Evolutionary conservation across 2,888 invertebrate species (phyloP).

Genomic region (Amphipyra tragopoginis): DNA sequence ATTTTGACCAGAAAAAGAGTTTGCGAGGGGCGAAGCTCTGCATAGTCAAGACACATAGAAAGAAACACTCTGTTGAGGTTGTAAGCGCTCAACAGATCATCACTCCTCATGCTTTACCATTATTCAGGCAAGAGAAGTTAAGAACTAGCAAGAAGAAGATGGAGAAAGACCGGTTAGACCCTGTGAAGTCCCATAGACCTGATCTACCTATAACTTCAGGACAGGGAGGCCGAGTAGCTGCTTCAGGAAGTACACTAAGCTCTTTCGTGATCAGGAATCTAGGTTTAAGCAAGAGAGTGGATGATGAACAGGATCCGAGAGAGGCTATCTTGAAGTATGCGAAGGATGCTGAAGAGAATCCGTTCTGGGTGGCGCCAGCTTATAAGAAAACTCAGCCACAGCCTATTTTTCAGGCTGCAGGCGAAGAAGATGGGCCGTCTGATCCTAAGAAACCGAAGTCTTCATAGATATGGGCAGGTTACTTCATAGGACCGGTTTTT

Average conservation of each 20-base stretch:
- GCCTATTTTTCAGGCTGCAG: constrained; percentile 93
- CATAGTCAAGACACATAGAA: constrained; percentile 94
- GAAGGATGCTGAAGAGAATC: constrained; percentile 98
- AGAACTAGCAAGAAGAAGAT: constrained; percentile 96
- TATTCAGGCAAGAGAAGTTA: constrained; percentile 97
- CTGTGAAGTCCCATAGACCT: constrained; percentile 94
- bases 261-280: constrained; percentile 99
- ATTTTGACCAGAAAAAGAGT: constrained; percentile 96
- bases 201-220: constrained; percentile 97
- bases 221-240: constrained; percentile 97
- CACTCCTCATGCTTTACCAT: constrained; percentile 98
- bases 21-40: constrained; percentile 97
- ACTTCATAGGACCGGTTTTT: not conserved
- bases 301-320: constrained; percentile 98
- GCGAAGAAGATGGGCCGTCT: constrained; percentile 86
- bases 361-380: constrained; percentile 98
- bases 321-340: constrained; percentile 98
- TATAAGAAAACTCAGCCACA: constrained; percentile 97
- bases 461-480: constrained; percentile 39
- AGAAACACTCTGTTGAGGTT: constrained; percentile 95
- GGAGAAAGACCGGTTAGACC: constrained; percentile 97
- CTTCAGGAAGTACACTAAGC: constrained; percentile 98
- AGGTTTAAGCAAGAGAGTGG: constrained; percentile 96
- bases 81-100: constrained; percentile 97
- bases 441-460: constrained; percentile 88